phyloP scores from a whole-genome alignment of 1,140 invertebrate species.

The Pectinophora gossypiella region DNA sequence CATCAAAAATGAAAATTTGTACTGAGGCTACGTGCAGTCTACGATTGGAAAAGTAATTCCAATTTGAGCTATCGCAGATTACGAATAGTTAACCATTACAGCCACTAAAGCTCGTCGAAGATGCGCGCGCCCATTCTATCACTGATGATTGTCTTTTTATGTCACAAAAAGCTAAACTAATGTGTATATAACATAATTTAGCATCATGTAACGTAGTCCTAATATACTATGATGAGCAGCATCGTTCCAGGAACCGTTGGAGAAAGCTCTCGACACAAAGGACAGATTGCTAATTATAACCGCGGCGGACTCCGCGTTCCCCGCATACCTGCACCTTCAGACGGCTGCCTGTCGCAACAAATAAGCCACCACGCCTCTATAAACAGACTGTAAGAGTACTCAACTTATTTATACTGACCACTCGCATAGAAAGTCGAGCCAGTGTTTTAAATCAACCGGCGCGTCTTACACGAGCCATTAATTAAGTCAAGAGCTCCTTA shows the following conservation, averaged over 20 bases:
- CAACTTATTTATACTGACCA: not conserved
- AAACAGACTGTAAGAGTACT: not conserved
- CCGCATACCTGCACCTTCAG: slow-evolving; percentile 24
- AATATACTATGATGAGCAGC: not conserved
- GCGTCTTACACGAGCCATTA: not conserved
- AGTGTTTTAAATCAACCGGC: not conserved
- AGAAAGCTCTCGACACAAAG: slow-evolving; percentile 28
- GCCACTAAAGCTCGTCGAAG: too few relatives aligned
- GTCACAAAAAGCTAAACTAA: too few relatives aligned
- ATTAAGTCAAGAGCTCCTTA: not conserved
- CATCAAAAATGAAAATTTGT: too few relatives aligned
- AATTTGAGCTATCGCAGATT: too few relatives aligned
- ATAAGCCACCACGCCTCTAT: not conserved
- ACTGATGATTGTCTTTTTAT: too few relatives aligned
- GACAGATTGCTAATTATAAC: slow-evolving; percentile 48
- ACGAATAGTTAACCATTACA: too few relatives aligned
- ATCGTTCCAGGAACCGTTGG: slow-evolving; percentile 29
- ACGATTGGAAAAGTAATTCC: too few relatives aligned
- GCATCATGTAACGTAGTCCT: too few relatives aligned
- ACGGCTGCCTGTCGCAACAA: slow-evolving; percentile 8
- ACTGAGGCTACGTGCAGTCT: too few relatives aligned
- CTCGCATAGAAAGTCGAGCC: not conserved
- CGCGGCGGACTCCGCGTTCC: slow-evolving; percentile 34
- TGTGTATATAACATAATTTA: too few relatives aligned
- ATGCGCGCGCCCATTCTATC: too few relatives aligned